phyloP scores from a whole-genome alignment of 2,888 invertebrate genomes.

The Caenorhabditis uteleia region DNA sequence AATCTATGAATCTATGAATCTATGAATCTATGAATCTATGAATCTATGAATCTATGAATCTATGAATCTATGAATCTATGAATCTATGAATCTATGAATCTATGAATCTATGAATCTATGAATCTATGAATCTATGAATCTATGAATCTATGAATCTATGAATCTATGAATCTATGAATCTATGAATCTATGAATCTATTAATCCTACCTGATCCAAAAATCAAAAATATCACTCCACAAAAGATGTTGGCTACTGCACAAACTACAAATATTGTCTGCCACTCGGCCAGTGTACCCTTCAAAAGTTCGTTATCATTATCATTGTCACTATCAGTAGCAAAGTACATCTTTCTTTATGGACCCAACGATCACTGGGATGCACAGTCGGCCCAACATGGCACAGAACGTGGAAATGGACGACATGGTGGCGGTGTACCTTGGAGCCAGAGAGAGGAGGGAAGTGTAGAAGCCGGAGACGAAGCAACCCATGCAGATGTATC shows the following conservation, averaged over 20 bases:
- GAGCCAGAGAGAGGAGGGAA: slow-evolving; percentile 53
- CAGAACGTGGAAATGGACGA: slow-evolving; percentile 54
- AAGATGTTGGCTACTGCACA: slow-evolving; percentile 31
- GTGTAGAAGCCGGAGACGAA: slow-evolving; percentile 58
- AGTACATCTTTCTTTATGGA: slow-evolving; percentile 44
- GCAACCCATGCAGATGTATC: slow-evolving; percentile 42
- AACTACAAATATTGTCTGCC: slow-evolving; percentile 41
- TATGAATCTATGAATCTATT: too few relatives aligned
- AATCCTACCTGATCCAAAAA: slow-evolving; percentile 52
- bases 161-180: too few relatives aligned
- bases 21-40: too few relatives aligned
- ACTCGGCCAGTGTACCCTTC: slow-evolving; percentile 42
- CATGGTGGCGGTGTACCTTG: slow-evolving; percentile 56
- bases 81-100: too few relatives aligned
- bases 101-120: too few relatives aligned
- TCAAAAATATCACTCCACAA: slow-evolving; percentile 40
- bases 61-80: too few relatives aligned
- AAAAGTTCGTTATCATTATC: too few relatives aligned
- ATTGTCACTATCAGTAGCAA: too few relatives aligned
- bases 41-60: too few relatives aligned
- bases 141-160: too few relatives aligned
- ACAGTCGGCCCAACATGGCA: slow-evolving; percentile 47
- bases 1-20: too few relatives aligned
- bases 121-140: too few relatives aligned
- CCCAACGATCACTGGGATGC: slow-evolving; percentile 47